Percentiles rank a stretch among this genome's conserved stretches.
These are phyloP conservation scores for Syrphus vitripennis DNA, from an alignment of 2,888 invertebrate species.

Conservation along the genomic window DNA sequence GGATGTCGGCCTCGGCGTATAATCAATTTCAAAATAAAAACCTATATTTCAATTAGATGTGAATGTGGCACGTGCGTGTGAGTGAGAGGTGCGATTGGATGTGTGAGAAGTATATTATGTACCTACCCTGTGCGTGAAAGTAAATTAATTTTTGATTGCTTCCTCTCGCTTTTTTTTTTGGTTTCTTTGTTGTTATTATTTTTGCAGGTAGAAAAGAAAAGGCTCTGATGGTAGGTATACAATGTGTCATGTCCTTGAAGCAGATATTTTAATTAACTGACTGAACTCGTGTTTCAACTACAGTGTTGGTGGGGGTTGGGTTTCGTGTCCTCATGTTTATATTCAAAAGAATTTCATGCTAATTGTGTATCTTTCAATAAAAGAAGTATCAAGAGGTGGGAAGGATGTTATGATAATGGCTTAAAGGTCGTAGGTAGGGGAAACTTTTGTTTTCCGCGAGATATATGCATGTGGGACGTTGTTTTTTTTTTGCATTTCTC, in stretches of 20 bases:
- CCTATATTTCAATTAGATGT: constrained; percentile 10
- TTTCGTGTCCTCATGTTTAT: neutral
- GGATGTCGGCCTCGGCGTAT: neutral
- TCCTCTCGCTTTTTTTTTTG: neutral
- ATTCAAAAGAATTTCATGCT: neutral
- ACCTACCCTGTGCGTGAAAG: neutral
- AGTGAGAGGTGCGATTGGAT: neutral
- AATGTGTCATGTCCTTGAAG: constrained; percentile 17
- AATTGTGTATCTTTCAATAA: neutral
- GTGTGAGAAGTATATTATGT: neutral
- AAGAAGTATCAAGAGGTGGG: too few species aligned
- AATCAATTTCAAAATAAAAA: neutral
- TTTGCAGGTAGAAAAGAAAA: neutral
- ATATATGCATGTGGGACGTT: neutral
- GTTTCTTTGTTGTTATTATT: neutral
- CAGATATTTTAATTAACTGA: constrained; percentile 24
- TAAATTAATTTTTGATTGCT: constrained; percentile 18
- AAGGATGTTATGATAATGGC: neutral
- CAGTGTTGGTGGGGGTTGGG: neutral
- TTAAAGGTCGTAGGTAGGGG: neutral
- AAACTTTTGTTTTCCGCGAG: neutral
- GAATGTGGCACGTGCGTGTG: neutral
- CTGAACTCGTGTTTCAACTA: neutral
- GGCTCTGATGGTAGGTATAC: neutral
- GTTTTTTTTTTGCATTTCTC: neutral